Evolutionary conservation across 2,888 invertebrate species (phyloP).

Genomic region (Pyrrhia umbra): DNA sequence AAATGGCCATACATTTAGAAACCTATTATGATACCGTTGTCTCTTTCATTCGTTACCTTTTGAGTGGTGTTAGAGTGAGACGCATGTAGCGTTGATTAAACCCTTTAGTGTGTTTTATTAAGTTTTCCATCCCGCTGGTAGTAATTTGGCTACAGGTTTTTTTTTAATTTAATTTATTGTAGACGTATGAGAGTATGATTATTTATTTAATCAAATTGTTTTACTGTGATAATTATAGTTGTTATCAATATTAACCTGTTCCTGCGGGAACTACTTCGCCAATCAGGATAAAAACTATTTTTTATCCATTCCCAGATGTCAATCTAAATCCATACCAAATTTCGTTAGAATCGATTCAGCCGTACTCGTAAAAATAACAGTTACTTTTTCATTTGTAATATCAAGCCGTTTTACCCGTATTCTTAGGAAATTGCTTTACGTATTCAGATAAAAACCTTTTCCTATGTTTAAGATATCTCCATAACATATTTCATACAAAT

Average conservation of each 20-base stretch:
- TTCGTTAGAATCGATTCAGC: no score
- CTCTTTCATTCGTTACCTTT: slow-evolving; percentile 24
- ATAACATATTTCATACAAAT: no score
- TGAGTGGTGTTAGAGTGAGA: slow-evolving; percentile 6
- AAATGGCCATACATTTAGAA: slow-evolving; percentile 42
- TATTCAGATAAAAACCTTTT: no score
- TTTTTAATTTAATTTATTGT: slow-evolving; percentile 23
- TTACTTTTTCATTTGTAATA: no score
- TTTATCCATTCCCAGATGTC: no score
- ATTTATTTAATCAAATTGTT: slow-evolving; percentile 32
- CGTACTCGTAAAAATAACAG: no score
- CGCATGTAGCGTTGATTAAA: slow-evolving; percentile 18
- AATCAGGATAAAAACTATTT: no score
- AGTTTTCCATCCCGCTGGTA: slow-evolving; percentile 39
- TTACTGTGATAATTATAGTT: not conserved
- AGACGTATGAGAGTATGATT: slow-evolving; percentile 2
- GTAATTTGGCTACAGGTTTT: slow-evolving; percentile 37
- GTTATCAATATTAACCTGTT: not conserved
- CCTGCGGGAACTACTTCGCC: no score
- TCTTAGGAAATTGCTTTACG: no score
- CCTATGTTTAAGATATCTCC: no score
- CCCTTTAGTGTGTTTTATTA: slow-evolving; percentile 42
- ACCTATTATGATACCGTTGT: slow-evolving; percentile 17
- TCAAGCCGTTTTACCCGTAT: no score
- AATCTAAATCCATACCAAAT: no score